phyloP scores from a whole-genome alignment of 2,797 vertebrate genomes.

The Pampus argenteus region DNA sequence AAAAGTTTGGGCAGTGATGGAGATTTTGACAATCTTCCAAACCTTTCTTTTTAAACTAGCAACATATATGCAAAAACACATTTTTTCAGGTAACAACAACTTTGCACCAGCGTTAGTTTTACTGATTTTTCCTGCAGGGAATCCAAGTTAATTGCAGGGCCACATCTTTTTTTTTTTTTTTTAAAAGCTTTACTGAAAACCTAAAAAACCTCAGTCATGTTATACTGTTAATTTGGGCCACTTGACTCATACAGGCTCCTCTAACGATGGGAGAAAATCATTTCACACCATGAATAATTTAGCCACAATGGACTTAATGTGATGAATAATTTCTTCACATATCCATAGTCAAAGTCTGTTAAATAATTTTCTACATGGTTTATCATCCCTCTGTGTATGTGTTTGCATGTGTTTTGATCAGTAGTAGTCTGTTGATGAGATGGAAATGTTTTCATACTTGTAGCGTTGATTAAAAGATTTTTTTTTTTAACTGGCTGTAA shows the following conservation, averaged over 20 bases:
- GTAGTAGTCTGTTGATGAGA: not conserved
- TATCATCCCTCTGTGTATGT: slow-evolving; percentile 10
- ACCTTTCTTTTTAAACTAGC: not conserved
- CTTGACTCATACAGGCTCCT: slow-evolving; percentile 38
- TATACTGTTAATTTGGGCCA: slow-evolving; percentile 37
- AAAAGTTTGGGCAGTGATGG: not conserved
- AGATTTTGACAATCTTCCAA: not conserved
- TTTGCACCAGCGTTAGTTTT: not conserved
- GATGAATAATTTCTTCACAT: slow-evolving; percentile 55
- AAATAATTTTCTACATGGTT: slow-evolving; percentile 42
- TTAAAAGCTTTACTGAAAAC: not conserved
- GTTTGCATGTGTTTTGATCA: not conserved
- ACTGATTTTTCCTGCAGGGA: slow-evolving; percentile 3
- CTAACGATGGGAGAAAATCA: slow-evolving; percentile 22
- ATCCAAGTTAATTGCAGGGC: slow-evolving; percentile 12
- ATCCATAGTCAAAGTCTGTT: slow-evolving; percentile 39
- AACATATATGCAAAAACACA: not conserved
- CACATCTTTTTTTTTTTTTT: not conserved
- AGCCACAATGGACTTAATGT: slow-evolving; percentile 40
- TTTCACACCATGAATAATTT: slow-evolving; percentile 60
- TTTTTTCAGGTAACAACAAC: not conserved
- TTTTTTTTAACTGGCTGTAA: not conserved
- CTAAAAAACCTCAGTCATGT: not conserved
- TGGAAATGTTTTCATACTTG: not conserved
- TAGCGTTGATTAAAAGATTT: not conserved